Conservation (phyloP, 1,140 invertebrate genomes). For the Antheraea pernyi region DNA sequence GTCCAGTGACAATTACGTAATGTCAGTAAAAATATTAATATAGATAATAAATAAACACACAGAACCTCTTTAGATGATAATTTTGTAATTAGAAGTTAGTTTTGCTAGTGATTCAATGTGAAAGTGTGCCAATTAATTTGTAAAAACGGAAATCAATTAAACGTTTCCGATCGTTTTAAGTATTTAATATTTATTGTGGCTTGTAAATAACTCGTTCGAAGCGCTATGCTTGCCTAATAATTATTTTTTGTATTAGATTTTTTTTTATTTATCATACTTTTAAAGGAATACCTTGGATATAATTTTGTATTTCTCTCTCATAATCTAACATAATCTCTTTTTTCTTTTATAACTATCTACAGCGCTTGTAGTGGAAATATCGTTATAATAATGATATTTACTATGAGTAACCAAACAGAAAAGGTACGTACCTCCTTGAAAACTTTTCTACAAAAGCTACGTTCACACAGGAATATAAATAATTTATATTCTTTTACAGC, state of each 20-base stretch:
- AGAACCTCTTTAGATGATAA: slow-evolving; percentile 60
- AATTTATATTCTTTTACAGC: no score
- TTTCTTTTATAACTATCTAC: not conserved
- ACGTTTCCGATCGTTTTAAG: slow-evolving; percentile 34
- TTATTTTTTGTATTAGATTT: slow-evolving; percentile 26
- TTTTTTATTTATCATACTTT: not conserved
- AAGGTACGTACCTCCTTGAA: no score
- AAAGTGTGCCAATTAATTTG: slow-evolving; percentile 75
- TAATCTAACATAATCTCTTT: not conserved
- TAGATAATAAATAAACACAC: slow-evolving; percentile 13
- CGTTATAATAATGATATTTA: no score
- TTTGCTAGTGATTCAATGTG: slow-evolving; percentile 76
- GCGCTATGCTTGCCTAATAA: slow-evolving; percentile 35
- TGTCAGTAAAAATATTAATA: not conserved
- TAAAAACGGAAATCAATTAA: slow-evolving; percentile 36
- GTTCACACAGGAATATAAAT: no score
- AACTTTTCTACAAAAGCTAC: no score
- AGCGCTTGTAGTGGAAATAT: not conserved
- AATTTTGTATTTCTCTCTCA: not conserved
- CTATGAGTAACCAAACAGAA: no score
- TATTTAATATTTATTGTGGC: slow-evolving; percentile 52
- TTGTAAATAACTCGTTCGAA: slow-evolving; percentile 39
- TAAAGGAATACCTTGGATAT: no score
- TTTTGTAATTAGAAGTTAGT: slow-evolving; percentile 59
- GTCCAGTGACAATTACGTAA: not conserved